Base-by-base conservation (phyloP, 2,797 vertebrate genomes). In the Gallinago stenura region DNA sequence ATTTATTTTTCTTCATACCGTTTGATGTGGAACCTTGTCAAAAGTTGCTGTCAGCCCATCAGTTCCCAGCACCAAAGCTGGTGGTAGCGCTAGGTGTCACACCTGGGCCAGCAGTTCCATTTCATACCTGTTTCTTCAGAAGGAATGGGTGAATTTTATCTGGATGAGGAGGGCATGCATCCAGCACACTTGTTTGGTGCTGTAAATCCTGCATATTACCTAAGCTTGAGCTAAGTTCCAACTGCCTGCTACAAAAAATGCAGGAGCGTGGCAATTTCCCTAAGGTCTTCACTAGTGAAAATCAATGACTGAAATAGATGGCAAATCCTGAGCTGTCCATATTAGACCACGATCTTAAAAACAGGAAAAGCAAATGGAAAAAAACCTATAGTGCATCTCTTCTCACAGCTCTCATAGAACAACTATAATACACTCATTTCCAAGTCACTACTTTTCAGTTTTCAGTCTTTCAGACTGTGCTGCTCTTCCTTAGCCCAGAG, bases 21-120 rank as follows among this genome's bases (percentile, higher is more conserved):
- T 39, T n/a, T 62, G 43, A 22, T 16, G 21, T 17, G 15, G 61
- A 83, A 79, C 12, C 30, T 35, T 4, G 30, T 18, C 45, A 41
- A 35, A 48, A 48, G 31, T 46, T 46, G 45, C 39, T 65, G 37
- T 20, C 25, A 65, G 6, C 56, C 26, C 2, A 2, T 6, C 11
- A 8, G 26, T 3, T 11, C 41, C 35, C 16, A 10, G 39, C n/a
- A 72, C n/a, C 4, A 0, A 26, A 3, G 37, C n/a, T n/a, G 35
- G 35, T 35, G 35, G 35, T 35, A 79, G 15, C 3, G 5, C 16
- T 4, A 20, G 37, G 53, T 33, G 45, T 61, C 54, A 58, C 21
- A 43, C 22, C 46, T 60, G 8, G 5, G 28, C 24, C 50, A 46
- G 61, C 35, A 15, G 50, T 14, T 43, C 15, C 2, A 6, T 41